Evolutionary conservation across 2,888 invertebrate species (phyloP).

Genomic region (Limulus polyphemus): DNA sequence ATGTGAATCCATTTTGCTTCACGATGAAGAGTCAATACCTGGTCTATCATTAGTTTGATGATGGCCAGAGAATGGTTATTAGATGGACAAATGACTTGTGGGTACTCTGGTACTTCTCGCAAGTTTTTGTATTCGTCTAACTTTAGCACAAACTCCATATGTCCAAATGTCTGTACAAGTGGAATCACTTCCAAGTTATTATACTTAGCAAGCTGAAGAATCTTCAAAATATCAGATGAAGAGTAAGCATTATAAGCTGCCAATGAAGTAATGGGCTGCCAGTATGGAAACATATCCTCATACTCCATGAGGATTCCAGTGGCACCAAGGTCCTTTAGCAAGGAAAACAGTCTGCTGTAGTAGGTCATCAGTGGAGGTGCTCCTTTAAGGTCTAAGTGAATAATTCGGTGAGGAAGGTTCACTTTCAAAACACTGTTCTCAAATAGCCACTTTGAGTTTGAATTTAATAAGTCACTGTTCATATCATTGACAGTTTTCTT

Average conservation of each 20-base stretch:
- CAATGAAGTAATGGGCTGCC: conserved; percentile 46
- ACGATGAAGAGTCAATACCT: conserved; percentile 55
- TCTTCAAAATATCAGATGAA: conserved; percentile 50
- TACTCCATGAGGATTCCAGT: conserved; percentile 69
- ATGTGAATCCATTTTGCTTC: conserved; percentile 55
- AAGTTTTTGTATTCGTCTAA: conserved; percentile 51
- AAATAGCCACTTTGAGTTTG: neutral
- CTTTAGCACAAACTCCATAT: conserved; percentile 67
- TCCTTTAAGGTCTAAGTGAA: conserved; percentile 78
- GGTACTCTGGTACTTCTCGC: conserved; percentile 49
- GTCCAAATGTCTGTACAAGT: conserved; percentile 72
- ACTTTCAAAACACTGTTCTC: neutral
- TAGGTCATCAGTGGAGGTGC: conserved; percentile 55
- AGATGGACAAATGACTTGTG: conserved; percentile 57
- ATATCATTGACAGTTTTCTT: too few species aligned
- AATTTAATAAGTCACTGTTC: neutral
- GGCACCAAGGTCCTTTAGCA: conserved; percentile 51
- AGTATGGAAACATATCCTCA: conserved; percentile 76
- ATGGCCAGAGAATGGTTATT: conserved; percentile 45
- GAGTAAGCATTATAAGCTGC: conserved; percentile 54
- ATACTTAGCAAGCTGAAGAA: conserved; percentile 49
- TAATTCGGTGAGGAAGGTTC: conserved; percentile 31
- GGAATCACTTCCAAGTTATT: conserved; percentile 58
- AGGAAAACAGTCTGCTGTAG: conserved; percentile 45
- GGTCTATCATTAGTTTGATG: conserved; percentile 55